phyloP scores from a whole-genome alignment of 2,113 vertebrate species.

The Malurus elegans region DNA sequence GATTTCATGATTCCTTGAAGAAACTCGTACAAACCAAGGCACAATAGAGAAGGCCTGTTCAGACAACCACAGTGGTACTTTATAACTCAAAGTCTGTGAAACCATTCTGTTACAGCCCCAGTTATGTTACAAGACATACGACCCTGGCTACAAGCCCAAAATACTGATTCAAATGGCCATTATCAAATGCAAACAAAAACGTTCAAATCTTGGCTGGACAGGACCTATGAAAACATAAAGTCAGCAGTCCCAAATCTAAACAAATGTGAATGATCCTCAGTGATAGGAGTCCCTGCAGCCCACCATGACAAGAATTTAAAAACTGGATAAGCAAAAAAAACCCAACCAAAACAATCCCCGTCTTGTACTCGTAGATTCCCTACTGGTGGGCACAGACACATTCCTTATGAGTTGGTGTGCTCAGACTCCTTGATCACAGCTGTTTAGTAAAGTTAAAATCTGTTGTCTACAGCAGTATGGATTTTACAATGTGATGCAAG shows the following conservation, averaged over 20 bases:
- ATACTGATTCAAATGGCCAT: not conserved
- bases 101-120: not conserved
- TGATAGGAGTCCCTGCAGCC: not conserved
- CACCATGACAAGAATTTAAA: not conserved
- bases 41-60: rapidly evolving
- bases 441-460: not conserved
- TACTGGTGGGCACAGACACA: not conserved
- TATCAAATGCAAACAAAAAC: not conserved
- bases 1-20: not conserved
- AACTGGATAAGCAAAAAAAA: not conserved
- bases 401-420: not conserved
- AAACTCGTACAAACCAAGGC: not conserved
- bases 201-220: not conserved
- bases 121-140: not conserved
- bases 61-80: not conserved
- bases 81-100: not conserved
- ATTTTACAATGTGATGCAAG: not conserved
- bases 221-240: not conserved
- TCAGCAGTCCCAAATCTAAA: not conserved
- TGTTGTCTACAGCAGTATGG: not conserved
- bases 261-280: not conserved
- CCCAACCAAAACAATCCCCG: not conserved
- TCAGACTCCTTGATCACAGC: not conserved
- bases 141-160: not conserved
- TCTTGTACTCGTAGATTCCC: not conserved